Evolutionary conservation across 2,113 vertebrate genomes (phyloP), one percentile per base, ranked within the genome.

Genomic region (Brachyhypopomus occidentalis): DNA sequence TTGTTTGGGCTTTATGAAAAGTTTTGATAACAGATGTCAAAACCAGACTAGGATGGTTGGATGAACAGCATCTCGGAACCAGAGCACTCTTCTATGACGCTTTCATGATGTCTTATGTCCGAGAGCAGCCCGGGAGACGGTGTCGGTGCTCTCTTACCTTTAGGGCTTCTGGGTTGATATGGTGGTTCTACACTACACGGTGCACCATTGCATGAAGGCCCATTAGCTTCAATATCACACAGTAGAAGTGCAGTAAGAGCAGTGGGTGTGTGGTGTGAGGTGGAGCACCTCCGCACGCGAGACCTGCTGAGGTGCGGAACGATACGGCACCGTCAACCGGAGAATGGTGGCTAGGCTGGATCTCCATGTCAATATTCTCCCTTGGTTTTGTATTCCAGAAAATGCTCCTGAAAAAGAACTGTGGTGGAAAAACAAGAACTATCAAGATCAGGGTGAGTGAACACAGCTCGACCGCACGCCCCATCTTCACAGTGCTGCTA

Each of bases 371-470:
- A 83, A 23, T 72, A 11, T 80, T 22, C 45, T 87, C 25, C 38
- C 30, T 74, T 86, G 94, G 87, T 88, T 90, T 91, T 92, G 91
- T 88, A 22, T 74, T 84, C 77, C 89, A 97, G 95, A 96, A 96
- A 92, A 97, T 96, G 96, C 94, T 97, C 79, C 92, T 96, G 72
- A 96, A 95, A 88, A 97, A 95, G 91, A 96, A 92, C 86, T 96
- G 94, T 30, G 95, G 94, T 75, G 92, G 87, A 56, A 96, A 97
- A 92, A 95, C 95, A 4, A 92, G 95, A 90, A 92, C 94, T 75
- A 95, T 96, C 87, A 96, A 96, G 92, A 96, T 96, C 48, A 89
- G 83, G 90, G 95, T 96, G 91, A 96, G 96, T 52, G 23, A 30
- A 60, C 16, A 63, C 16, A 67, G 34, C 6, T 30, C 34, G 59